Evolutionary conservation across 2,888 invertebrate genomes (phyloP), one percentile per base, ranked within the genome.

Genomic region (Watsonalla binaria): DNA sequence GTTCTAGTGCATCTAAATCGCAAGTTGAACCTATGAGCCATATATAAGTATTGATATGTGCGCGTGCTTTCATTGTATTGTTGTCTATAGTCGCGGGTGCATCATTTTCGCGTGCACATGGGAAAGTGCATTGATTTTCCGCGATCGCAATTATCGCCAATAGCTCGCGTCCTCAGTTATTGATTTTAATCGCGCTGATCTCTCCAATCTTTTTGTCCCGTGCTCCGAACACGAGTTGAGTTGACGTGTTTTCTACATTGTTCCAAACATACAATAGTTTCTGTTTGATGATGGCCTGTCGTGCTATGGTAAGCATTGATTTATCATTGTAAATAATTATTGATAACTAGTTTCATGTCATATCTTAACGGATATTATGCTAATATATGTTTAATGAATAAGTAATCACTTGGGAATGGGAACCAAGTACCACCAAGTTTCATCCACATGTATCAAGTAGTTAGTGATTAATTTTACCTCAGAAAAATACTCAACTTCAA

Each of bases 41-140:
- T 89, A 90, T 86, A 89, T 83, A 86, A 84, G 84, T 84, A 84
- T 83, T 80, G 75, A 75, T 75, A 76, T 68, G 66, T 62, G 74
- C 74, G 74, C 76, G 68, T 70, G 74, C 78, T 79, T 81, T 81
- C 89, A 89, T 89, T 87, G 79, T 78, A 63, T 68, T 72, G 75
- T 70, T 65, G 78, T 70, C 70, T 64, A 68, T 74, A 68, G 73
- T 59, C 65, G 60, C 62, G 75, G 64, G 69, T 74, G 72, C 82
- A 80, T 78, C 78, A 73, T 63, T 69, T 72, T 70, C 63, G 70
- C 69, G 66, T 63, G 52, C 49, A 46, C 61, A 73, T 78, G 78
- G 67, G 78, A 82, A 79, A 78, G 74, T 68, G 76, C 66, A 66
- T 58, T 51, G 62, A 68, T 79, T 80, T 81, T 76, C 76, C 71